Evolutionary conservation across 1,140 invertebrate genomes (phyloP).

Genomic region (Anagrus nilaparvatae): DNA sequence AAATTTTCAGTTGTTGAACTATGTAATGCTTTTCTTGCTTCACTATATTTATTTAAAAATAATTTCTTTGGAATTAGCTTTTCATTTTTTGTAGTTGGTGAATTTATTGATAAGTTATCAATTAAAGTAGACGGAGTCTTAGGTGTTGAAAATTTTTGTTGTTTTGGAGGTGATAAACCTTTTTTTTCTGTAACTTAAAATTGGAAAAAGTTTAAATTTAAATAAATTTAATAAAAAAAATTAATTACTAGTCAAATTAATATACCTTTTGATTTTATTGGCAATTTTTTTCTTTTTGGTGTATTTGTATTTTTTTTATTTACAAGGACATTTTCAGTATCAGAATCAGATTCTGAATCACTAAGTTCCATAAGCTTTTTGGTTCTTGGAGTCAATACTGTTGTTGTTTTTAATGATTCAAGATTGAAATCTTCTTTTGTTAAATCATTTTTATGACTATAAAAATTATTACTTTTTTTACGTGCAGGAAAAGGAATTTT

Average conservation of each 20-base stretch:
- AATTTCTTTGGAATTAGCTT: constrained; percentile 25
- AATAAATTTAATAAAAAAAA: neutral
- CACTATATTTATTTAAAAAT: constrained; percentile 41
- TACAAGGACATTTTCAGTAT: constrained; percentile 23
- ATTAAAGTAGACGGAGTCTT: constrained; percentile 26
- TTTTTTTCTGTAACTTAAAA: constrained; percentile 12
- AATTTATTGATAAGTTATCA: constrained; percentile 20
- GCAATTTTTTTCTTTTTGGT: neutral
- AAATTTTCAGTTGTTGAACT: constrained; percentile 56
- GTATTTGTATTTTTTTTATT: constrained; percentile 10
- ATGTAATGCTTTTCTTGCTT: constrained; percentile 56
- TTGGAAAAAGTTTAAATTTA: too few species aligned
- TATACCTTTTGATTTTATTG: constrained; percentile 17
- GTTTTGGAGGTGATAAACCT: constrained; percentile 25
- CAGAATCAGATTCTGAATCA: constrained; percentile 32
- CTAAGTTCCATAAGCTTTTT: constrained; percentile 33
- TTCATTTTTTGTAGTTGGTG: constrained; percentile 12
- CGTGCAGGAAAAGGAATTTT: constrained; percentile 24
- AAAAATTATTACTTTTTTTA: constrained; percentile 26
- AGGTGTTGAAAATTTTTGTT: constrained; percentile 20
- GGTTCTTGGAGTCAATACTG: constrained; percentile 24
- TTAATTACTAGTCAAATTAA: constrained; percentile 2
- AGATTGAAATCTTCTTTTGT: constrained; percentile 23
- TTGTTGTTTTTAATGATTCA: constrained; percentile 18
- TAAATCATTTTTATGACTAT: constrained; percentile 21